These are phyloP conservation scores for Exocentrus adspersus DNA, from an alignment of 2,888 invertebrate species.

Conservation along the genomic window DNA sequence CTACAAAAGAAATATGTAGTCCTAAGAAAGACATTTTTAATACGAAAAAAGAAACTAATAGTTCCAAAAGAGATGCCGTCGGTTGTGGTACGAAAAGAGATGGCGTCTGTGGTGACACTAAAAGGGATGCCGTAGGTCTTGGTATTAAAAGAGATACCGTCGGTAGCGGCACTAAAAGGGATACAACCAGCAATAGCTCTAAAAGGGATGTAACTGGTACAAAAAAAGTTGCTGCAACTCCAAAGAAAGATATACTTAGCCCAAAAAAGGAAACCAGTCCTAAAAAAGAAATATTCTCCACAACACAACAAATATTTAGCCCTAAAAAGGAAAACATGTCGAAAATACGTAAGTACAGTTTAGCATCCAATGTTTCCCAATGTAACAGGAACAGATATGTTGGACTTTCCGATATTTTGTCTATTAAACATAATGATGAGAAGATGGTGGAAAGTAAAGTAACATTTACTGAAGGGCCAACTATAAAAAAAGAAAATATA, in stretches of 20 bases:
- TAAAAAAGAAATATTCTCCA: slow-evolving; percentile 29
- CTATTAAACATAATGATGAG: slow-evolving; percentile 32
- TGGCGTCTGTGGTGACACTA: no score
- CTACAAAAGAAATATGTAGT: slow-evolving; percentile 6
- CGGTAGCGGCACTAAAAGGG: no score
- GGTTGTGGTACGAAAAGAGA: no score
- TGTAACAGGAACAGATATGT: slow-evolving; percentile 35
- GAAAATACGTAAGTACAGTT: slow-evolving; percentile 27
- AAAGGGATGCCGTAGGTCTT: no score
- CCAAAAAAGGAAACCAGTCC: background rate
- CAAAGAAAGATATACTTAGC: slow-evolving; percentile 22
- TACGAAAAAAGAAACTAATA: slow-evolving; percentile 23
- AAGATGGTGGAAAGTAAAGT: slow-evolving; percentile 49
- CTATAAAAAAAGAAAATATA: slow-evolving; percentile 24
- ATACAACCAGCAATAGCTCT: no score
- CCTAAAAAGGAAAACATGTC: slow-evolving; percentile 4
- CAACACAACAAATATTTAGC: slow-evolving; percentile 21
- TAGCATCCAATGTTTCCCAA: slow-evolving; percentile 25
- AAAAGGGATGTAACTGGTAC: background rate
- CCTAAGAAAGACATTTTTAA: slow-evolving; percentile 28
- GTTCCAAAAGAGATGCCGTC: background rate
- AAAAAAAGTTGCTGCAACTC: slow-evolving; percentile 1
- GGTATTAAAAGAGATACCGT: no score
- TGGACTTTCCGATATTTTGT: slow-evolving; percentile 45
- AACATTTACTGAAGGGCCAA: slow-evolving; percentile 48